Conservation (phyloP, 2,888 invertebrate species). For the Drosophila barbarae region DNA sequence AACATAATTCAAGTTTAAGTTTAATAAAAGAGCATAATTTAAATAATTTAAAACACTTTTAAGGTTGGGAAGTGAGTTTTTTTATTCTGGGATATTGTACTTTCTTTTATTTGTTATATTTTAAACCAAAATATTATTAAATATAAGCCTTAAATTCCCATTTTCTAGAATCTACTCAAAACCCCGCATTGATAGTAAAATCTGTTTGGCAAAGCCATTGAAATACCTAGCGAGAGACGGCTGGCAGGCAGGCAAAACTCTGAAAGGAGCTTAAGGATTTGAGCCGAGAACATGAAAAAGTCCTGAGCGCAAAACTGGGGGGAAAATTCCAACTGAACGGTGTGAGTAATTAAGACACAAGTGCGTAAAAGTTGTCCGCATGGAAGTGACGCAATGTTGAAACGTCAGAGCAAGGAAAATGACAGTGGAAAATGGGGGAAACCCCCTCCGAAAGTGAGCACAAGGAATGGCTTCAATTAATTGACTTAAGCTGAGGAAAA, state of each 20-base stretch:
- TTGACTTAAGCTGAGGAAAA: slow-evolving; percentile 44
- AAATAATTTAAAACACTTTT: background rate
- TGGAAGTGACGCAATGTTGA: slow-evolving; percentile 49
- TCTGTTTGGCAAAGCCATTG: background rate
- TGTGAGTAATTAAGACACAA: slow-evolving; percentile 62
- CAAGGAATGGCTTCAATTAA: slow-evolving; percentile 57
- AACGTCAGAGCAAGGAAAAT: slow-evolving; percentile 9
- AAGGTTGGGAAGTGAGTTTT: too few species aligned
- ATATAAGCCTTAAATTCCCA: background rate
- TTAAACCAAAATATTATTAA: background rate
- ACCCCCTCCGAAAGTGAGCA: slow-evolving; percentile 13
- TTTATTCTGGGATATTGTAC: too few species aligned
- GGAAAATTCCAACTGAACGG: slow-evolving; percentile 31
- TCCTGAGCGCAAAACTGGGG: background rate
- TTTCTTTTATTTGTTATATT: too few species aligned
- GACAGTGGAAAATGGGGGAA: background rate
- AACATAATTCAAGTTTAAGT: background rate
- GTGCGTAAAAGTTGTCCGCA: slow-evolving; percentile 56
- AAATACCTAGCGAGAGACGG: slow-evolving; percentile 1
- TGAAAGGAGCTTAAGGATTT: slow-evolving; percentile 62
- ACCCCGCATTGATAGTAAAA: too few species aligned
- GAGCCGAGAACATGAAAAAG: slow-evolving; percentile 41
- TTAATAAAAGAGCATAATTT: background rate
- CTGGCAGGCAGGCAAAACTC: slow-evolving; percentile 27
- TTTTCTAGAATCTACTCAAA: background rate